Base-by-base conservation (phyloP, 2,888 invertebrate genomes). In the Spodoptera picta region DNA sequence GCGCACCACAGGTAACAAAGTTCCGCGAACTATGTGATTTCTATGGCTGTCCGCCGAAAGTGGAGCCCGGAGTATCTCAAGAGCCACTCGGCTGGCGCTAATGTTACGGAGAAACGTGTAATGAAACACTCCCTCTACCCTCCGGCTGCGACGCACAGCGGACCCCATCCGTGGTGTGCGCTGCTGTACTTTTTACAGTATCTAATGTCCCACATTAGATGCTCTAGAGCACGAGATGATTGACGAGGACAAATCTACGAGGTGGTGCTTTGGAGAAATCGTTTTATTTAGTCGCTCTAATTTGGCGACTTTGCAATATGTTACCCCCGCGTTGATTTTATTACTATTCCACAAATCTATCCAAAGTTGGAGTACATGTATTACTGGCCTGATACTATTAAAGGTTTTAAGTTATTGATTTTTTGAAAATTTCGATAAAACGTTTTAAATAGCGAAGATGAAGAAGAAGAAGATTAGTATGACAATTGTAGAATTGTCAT, bases 11-110 rank as follows among this genome's bases (percentile, higher is more conserved):
- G 94, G 95, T 94, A 95, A 92, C 93, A 88, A 91, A 94, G 94
- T 94, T 94, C 94, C 90, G 94, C 94, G 94, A 94, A 94, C 93
- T 92, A 89, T 91, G 90, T 92, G 92, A 92, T 94, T 93, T 93
- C 94, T 92, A 92, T 90, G 93, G 92, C 87, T 88, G 90, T 89
- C 92, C 88, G 88, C 92, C 90, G 90, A 92, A 93, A 93, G 90
- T 91, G 88, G 90, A 90, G 89, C 89, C 87, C 83, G 82, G 81
- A 82, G 83, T 84, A 88, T 86, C 87, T 87, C 80, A 78, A 75
- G 82, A 80, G 79, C 82, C 86, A 83, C 75, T 87, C 89, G 83
- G 65, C 81, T 82, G 89, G 82, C 82, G 84, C 84, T 89, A 90
- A 90, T 88, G 72, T 87, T 92, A 91, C 90, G 76, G 78, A 80